Evolutionary conservation across 1,140 invertebrate genomes (phyloP).

Genomic region (Stegodyphus dumicola): DNA sequence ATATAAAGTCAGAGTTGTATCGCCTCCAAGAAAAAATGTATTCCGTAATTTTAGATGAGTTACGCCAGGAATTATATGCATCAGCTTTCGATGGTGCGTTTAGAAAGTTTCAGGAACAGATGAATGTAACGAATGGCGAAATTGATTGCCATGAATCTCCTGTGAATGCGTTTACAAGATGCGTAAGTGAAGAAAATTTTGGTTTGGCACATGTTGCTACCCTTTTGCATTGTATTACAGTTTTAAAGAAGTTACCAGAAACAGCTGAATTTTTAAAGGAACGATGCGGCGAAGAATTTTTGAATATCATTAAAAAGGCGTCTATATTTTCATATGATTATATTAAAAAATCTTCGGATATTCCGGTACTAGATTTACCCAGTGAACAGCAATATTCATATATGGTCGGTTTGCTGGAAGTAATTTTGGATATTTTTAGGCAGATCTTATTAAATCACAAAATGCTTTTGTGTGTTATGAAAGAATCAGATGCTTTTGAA

Average conservation of each 20-base stretch:
- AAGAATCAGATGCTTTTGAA: neutral
- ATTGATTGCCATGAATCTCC: neutral
- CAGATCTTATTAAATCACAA: conserved; percentile 11
- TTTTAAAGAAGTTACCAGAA: conserved; percentile 85
- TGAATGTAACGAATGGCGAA: conserved; percentile 22
- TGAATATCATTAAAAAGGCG: conserved; percentile 80
- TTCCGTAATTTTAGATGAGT: conserved; percentile 23
- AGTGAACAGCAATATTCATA: neutral
- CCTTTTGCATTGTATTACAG: conserved; percentile 86
- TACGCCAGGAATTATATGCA: conserved; percentile 15
- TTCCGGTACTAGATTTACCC: conserved; percentile 11
- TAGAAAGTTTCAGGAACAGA: neutral
- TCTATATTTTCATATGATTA: conserved; percentile 79
- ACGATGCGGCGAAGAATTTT: conserved; percentile 83
- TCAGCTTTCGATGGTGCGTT: conserved; percentile 24
- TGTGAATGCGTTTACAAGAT: neutral
- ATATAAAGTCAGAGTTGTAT: conserved; percentile 18
- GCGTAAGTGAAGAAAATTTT: neutral
- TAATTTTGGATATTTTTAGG: conserved; percentile 18
- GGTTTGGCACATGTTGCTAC: conserved; percentile 70
- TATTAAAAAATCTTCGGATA: conserved; percentile 34
- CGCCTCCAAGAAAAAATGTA: conserved; percentile 22
- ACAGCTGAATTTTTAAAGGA: conserved; percentile 85
- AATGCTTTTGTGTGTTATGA: conserved; percentile 11
- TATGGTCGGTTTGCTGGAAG: conserved; percentile 24